Evolutionary conservation across 2,888 invertebrate species (phyloP).

Genomic region (Trachelus tabidus): DNA sequence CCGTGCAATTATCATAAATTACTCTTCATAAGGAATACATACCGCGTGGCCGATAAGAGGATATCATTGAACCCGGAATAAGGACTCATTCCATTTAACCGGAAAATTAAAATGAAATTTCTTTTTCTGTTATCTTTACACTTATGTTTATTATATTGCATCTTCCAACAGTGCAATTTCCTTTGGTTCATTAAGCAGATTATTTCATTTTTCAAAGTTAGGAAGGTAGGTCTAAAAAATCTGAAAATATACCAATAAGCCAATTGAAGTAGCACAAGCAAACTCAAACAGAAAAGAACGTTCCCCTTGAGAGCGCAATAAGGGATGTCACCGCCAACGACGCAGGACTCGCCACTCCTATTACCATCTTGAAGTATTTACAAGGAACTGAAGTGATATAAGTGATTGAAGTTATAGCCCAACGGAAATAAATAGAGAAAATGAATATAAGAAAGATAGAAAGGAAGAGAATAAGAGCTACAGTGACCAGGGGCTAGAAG

Average conservation of each 20-base stretch:
- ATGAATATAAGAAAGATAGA: too few species aligned
- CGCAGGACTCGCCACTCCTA: not conserved
- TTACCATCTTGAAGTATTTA: too few species aligned
- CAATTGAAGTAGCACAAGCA: not conserved
- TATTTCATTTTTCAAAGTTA: not conserved
- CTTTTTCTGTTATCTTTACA: not conserved
- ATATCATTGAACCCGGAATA: not conserved
- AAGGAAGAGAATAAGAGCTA: too few species aligned
- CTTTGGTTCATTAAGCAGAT: not conserved
- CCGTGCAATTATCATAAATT: not conserved
- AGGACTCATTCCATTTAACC: not conserved
- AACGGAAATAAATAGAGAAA: too few species aligned
- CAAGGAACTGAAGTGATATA: too few species aligned
- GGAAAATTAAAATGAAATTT: not conserved
- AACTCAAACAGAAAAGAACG: not conserved
- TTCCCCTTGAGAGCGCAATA: not conserved
- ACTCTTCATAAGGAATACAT: not conserved
- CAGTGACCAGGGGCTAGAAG: too few species aligned
- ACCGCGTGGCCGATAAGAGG: not conserved
- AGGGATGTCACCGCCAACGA: not conserved
- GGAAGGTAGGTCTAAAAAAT: not conserved
- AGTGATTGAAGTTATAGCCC: too few species aligned
- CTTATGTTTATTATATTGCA: not conserved
- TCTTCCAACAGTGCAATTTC: not conserved
- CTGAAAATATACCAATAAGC: not conserved